Evolutionary conservation across 1,140 invertebrate species (phyloP), one percentile per base, ranked within the genome.

Genomic region (Habropoda laboriosa): DNA sequence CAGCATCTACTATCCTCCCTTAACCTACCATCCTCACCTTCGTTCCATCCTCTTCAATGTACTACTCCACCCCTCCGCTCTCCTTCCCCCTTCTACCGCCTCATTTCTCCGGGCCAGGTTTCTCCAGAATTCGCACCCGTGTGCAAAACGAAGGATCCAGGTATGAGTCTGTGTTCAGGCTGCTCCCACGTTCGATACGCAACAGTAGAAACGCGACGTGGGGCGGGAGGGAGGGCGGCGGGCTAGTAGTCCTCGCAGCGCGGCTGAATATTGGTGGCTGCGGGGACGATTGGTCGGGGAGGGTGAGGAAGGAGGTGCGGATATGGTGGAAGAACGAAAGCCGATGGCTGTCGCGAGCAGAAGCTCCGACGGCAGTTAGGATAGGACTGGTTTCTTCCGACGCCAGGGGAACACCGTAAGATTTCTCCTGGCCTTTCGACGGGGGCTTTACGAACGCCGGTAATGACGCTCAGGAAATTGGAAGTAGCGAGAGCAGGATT

Each of bases 391-490:
- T 86, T 85, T 86, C 80, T 82, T 86, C 66, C 30, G 53, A 38
- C 47, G 70, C 78, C 2, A 27, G 27, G 58, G 32, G 57, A 27
- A 60, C 78, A 40, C 47, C 60, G 45, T 61, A 68, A 63, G 83
- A 82, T 82, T 86, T 85, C 45, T 73, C 79, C 49, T 79, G 80
- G 79, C 27, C 30, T 13, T n/a, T 51, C 84, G 75, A 68, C 68
- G 45, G 27, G 30, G 24, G 2, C 27, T 38, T 72, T 66, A 61
- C 57, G 77, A 81, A 75, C 55, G 27, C 55, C 75, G 58, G 60
- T 85, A 86, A 81, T 81, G 79, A 86, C 84, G 80, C 64, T 16
- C 83, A 75, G 84, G 84, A 86, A 86, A 86, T 86, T 86, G 84
- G 80, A 82, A 79, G 73, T 58, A 58, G 38, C 71, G 64, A 27